Base-by-base conservation (phyloP, 92 coral and sea anemone species). In the Meandrina meandrites region DNA sequence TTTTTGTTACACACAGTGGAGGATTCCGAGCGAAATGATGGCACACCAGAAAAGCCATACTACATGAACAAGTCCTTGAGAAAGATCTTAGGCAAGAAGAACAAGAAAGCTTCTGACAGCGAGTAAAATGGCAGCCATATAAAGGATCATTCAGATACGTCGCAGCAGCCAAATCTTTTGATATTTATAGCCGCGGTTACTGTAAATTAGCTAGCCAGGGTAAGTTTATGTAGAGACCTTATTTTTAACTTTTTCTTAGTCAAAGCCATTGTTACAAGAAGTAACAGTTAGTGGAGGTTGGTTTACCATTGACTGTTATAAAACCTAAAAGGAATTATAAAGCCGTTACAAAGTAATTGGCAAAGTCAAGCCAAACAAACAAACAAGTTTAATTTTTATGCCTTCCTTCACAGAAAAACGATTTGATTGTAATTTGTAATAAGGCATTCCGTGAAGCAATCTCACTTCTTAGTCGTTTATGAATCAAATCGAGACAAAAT, bases 21-120 rank as follows among this genome's bases (percentile, higher is more conserved):
- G 83, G 99, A 97, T 90, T 90, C 94, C 50, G 99, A 97, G 86
- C 93, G 99, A 18, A 94, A 97, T 80, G 99, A 97, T 57, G 99
- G 99, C 67, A 89, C 98, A 22, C 97, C 92, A 2, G 92, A 89
- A 83, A 97, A 95, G 83, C 99, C 99, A 36, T 95, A 97, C 86
- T 97, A 97, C 95, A 97, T 97, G 99, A 81, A 93, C 71, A 96
- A 97, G 42, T 83, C 93, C 28, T 93, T 97, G 30, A 91, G 85
- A 85, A 94, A 97, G 86, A 93, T 97, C 78, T 78, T 97, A 9
- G 99, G 99, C 83, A 97, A 97, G 88, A 95, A 95, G 90, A 91
- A 94, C 92, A 94, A 94, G 84, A 90, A 89, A 80, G 80, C 64
- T 22, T 88, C 92, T 14, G 98, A 94, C 82, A 90, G 92, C 31